Conservation (phyloP, 2,888 invertebrate species). For the Caenorhabditis sp. region DNA sequence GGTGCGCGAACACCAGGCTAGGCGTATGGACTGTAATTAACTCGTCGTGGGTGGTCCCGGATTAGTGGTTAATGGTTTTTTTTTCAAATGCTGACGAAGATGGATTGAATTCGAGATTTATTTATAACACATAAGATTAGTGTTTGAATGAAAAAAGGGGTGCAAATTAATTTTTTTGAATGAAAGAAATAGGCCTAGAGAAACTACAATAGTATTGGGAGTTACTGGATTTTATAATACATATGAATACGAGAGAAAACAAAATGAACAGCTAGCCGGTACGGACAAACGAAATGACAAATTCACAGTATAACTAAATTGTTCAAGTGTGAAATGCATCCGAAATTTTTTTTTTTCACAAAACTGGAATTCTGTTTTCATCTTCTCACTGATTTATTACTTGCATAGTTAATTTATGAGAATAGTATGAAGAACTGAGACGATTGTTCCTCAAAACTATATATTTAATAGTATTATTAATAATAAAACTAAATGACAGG, state of each 20-base stretch:
- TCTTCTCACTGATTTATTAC: background rate
- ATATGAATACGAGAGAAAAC: too few relatives aligned
- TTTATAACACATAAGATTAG: too few relatives aligned
- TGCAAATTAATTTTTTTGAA: too few relatives aligned
- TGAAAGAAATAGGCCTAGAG: too few relatives aligned
- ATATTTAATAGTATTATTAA: too few relatives aligned
- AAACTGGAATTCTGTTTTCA: background rate
- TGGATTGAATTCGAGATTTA: background rate
- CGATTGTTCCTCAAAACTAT: too few relatives aligned
- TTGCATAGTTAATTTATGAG: background rate
- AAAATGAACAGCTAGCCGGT: too few relatives aligned
- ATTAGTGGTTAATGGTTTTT: background rate
- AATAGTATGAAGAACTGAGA: too few relatives aligned
- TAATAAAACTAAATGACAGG: too few relatives aligned
- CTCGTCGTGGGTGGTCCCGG: background rate
- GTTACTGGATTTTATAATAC: too few relatives aligned
- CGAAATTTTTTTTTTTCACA: background rate
- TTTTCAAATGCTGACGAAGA: background rate
- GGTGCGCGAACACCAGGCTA: conserved; percentile 3
- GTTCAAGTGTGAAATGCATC: background rate
- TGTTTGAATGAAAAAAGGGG: too few relatives aligned
- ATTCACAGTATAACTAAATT: background rate
- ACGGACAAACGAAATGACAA: background rate
- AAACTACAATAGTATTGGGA: too few relatives aligned
- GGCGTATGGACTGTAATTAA: background rate